phyloP scores from a whole-genome alignment of 2,888 invertebrate genomes.

The Thera britannica region DNA sequence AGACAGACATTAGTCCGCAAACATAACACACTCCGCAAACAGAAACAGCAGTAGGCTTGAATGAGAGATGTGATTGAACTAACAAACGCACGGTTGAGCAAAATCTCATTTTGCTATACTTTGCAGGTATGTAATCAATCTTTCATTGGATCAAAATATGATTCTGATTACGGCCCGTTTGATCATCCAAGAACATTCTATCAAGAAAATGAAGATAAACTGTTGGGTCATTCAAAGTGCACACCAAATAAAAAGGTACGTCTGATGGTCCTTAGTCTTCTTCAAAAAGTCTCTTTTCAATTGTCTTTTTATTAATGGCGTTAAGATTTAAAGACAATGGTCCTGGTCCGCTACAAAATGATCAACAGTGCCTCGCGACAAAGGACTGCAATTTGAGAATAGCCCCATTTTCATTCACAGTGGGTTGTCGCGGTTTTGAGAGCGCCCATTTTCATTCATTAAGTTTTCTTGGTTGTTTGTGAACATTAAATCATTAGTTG shows the following conservation, averaged over 20 bases:
- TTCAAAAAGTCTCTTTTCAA: not conserved
- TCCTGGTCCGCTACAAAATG: constrained; percentile 50
- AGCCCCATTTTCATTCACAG: constrained; percentile 41
- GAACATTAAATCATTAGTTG: not conserved
- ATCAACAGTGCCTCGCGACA: constrained; percentile 55
- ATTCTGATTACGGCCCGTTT: too few species aligned
- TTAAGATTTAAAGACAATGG: constrained; percentile 35
- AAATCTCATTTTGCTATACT: too few species aligned
- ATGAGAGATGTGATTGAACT: too few species aligned
- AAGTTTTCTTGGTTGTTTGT: not conserved
- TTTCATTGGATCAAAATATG: too few species aligned
- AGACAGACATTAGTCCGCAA: not conserved
- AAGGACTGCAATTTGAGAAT: constrained; percentile 58
- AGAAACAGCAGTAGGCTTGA: constrained; percentile 24
- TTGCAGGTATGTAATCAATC: too few species aligned
- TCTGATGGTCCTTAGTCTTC: not conserved
- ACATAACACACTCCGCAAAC: not conserved
- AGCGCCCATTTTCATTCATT: constrained; percentile 2
- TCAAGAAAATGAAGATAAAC: too few species aligned
- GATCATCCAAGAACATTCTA: too few species aligned
- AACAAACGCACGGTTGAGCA: too few species aligned
- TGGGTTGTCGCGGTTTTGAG: not conserved
- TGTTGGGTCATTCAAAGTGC: constrained; percentile 17
- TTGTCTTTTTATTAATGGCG: constrained; percentile 8
- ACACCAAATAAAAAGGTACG: not conserved